phyloP scores from a whole-genome alignment of 2,888 invertebrate genomes.

The Rhagonycha fulva region DNA sequence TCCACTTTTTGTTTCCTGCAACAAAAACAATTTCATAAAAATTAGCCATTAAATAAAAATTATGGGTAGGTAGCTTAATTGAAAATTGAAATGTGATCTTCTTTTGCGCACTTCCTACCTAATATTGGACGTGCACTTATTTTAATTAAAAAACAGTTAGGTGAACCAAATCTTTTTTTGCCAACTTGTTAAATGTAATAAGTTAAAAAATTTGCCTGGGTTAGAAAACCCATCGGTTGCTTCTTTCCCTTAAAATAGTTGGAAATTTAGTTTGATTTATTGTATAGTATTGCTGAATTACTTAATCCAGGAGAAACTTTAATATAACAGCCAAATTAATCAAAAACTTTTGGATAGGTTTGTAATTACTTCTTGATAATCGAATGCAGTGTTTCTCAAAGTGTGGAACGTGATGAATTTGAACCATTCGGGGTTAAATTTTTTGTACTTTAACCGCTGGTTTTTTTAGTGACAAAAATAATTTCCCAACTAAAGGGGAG shows the following conservation, averaged over 20 bases:
- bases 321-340: not conserved
- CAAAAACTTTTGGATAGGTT: not conserved
- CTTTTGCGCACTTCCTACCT: not conserved
- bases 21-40: constrained; percentile 4
- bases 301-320: not conserved
- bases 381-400: not conserved
- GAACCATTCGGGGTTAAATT: too few species aligned
- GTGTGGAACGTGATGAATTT: not conserved
- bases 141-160: not conserved
- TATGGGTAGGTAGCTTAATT: not conserved
- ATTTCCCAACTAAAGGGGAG: too few species aligned
- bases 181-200: not conserved
- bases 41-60: not conserved
- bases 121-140: not conserved
- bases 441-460: too few species aligned
- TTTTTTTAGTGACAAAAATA: too few species aligned
- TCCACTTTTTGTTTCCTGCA: constrained; percentile 2
- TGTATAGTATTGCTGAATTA: not conserved
- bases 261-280: not conserved
- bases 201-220: not conserved
- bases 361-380: not conserved
- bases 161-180: not conserved
- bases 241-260: not conserved
- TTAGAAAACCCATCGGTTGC: not conserved
- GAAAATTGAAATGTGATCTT: not conserved